Evolutionary conservation across 2,113 vertebrate genomes (phyloP).

Genomic region (Rhipidura dahli): DNA sequence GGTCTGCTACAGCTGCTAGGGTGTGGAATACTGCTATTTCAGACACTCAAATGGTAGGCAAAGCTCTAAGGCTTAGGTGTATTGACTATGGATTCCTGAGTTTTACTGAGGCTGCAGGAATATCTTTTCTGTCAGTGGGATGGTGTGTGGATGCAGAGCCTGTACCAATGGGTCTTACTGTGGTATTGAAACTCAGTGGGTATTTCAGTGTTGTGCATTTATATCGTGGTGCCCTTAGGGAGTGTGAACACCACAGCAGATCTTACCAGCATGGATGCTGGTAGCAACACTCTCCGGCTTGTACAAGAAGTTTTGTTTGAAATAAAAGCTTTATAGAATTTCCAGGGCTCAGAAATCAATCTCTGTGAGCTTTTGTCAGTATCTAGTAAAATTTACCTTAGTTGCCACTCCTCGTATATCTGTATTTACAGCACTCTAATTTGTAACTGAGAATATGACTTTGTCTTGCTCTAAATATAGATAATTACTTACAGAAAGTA

Average conservation of each 20-base stretch:
- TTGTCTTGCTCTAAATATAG: background rate
- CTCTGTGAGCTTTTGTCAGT: background rate
- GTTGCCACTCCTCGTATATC: background rate
- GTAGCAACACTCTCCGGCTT: background rate
- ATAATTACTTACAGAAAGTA: background rate
- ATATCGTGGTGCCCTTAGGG: background rate
- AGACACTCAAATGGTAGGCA: background rate
- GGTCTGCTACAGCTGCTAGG: background rate
- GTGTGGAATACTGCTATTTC: background rate
- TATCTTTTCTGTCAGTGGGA: background rate
- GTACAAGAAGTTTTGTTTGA: background rate
- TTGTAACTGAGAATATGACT: background rate
- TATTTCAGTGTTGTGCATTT: background rate
- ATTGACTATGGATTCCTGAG: background rate
- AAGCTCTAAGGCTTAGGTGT: background rate
- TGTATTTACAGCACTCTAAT: background rate
- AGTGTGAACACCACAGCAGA: background rate
- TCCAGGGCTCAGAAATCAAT: background rate
- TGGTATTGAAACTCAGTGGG: background rate
- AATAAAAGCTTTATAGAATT: background rate
- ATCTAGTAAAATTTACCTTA: background rate
- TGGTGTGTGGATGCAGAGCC: background rate
- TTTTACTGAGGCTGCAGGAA: background rate
- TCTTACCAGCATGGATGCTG: background rate
- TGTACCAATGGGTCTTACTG: background rate